These are phyloP conservation scores for Poeciliopsis occidentalis DNA, from an alignment of 2,113 vertebrate genomes.

Conservation along the genomic window DNA sequence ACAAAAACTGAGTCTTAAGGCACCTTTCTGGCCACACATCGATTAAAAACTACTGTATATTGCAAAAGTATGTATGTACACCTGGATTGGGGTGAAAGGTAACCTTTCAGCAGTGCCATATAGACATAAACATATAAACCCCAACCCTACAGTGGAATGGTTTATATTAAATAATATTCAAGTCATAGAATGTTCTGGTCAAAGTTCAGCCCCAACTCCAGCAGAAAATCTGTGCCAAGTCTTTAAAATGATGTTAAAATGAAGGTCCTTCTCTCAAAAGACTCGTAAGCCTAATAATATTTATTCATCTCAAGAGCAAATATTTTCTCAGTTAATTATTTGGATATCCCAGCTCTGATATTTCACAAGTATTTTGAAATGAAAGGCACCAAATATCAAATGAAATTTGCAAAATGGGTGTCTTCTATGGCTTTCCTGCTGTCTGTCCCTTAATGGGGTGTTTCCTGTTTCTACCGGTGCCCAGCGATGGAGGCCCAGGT, in stretches of 20 bases:
- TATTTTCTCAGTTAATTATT: background rate
- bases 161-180: background rate
- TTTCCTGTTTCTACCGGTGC: slow-evolving; percentile 64
- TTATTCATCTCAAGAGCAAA: background rate
- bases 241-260: background rate
- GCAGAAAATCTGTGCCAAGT: background rate
- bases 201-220: background rate
- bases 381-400: background rate
- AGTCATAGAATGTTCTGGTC: background rate
- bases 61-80: background rate
- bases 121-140: background rate
- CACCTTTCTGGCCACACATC: background rate
- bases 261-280: too few relatives aligned
- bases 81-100: too few relatives aligned
- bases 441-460: slow-evolving; percentile 32
- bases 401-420: slow-evolving; percentile 1
- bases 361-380: background rate
- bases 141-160: background rate
- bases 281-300: background rate
- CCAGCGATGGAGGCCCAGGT: slow-evolving; percentile 29
- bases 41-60: background rate
- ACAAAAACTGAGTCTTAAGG: slow-evolving; percentile 9
- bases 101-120: background rate
- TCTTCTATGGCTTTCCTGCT: slow-evolving; percentile 18
- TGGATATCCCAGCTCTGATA: background rate